Evolutionary conservation across 2,888 invertebrate species (phyloP).

Genomic region (Odiellus spinosus): DNA sequence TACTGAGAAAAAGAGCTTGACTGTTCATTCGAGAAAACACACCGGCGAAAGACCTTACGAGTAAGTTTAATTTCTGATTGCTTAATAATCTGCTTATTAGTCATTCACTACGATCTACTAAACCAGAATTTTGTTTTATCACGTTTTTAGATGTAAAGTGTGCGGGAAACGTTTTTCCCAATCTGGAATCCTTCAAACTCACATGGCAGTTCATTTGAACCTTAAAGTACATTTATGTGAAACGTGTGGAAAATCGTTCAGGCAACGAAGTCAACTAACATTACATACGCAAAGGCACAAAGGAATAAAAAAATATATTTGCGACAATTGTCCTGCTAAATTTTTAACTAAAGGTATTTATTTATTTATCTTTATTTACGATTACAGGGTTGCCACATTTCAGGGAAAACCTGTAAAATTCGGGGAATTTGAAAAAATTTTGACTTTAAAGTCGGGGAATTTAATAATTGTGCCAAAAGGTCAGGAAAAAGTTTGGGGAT

Average conservation of each 20-base stretch:
- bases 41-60: conserved; percentile 31
- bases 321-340: conserved; percentile 21
- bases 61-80: conserved; percentile 22
- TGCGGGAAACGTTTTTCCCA: conserved; percentile 26
- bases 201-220: conserved; percentile 25
- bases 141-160: conserved; percentile 21
- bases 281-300: conserved; percentile 23
- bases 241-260: conserved; percentile 24
- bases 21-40: conserved; percentile 26
- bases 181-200: conserved; percentile 25
- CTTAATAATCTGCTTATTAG: too few relatives aligned
- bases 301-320: conserved; percentile 22
- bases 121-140: too few relatives aligned
- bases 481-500: too few relatives aligned
- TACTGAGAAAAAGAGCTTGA: conserved; percentile 26
- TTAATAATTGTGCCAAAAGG: too few relatives aligned
- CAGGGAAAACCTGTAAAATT: too few relatives aligned
- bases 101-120: too few relatives aligned
- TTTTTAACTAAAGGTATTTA: conserved; percentile 29
- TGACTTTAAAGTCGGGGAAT: too few relatives aligned
- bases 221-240: conserved; percentile 24
- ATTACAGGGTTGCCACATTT: too few relatives aligned
- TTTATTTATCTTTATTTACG: background rate
- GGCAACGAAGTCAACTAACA: conserved; percentile 24
- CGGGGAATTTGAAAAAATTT: too few relatives aligned